Evolutionary conservation across 2,888 invertebrate genomes (phyloP).

Genomic region (Cheiracanthium punctorium): DNA sequence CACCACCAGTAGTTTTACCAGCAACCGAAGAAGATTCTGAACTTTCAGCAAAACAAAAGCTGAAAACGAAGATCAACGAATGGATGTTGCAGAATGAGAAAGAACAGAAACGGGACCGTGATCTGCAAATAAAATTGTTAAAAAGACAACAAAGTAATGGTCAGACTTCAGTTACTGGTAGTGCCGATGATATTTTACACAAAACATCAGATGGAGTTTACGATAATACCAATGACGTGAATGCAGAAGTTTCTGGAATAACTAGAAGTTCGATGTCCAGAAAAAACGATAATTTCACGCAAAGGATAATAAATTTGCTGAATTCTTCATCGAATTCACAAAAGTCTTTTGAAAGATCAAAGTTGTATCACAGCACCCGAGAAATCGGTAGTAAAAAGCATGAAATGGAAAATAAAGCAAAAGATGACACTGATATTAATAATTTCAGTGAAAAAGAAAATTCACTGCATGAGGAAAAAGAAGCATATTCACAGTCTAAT

Average conservation of each 20-base stretch:
- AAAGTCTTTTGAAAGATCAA: conserved; percentile 36
- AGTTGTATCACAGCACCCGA: conserved; percentile 45
- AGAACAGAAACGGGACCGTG: conserved; percentile 80
- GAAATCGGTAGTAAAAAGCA: conserved; percentile 25
- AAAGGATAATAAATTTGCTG: conserved; percentile 51
- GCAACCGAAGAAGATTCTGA: conserved; percentile 74
- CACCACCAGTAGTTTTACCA: conserved; percentile 77
- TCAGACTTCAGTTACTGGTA: neutral
- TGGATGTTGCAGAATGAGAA: conserved; percentile 92
- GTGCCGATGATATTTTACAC: neutral
- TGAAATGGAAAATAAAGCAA: conserved; percentile 18
- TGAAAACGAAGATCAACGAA: conserved; percentile 88
- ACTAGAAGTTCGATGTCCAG: conserved; percentile 15
- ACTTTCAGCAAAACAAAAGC: conserved; percentile 80
- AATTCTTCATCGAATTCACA: conserved; percentile 32
- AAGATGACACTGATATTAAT: conserved; percentile 38
- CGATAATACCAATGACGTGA: neutral
- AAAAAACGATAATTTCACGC: conserved; percentile 46
- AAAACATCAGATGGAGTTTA: conserved; percentile 20
- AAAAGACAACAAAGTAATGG: conserved; percentile 33
- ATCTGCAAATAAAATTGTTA: conserved; percentile 42
- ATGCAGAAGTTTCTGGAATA: neutral
- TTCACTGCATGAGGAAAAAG: neutral
- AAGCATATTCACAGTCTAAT: neutral
- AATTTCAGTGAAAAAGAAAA: neutral